Conservation (phyloP, 2,113 vertebrate genomes). For the Poeciliopsis retropinna region DNA sequence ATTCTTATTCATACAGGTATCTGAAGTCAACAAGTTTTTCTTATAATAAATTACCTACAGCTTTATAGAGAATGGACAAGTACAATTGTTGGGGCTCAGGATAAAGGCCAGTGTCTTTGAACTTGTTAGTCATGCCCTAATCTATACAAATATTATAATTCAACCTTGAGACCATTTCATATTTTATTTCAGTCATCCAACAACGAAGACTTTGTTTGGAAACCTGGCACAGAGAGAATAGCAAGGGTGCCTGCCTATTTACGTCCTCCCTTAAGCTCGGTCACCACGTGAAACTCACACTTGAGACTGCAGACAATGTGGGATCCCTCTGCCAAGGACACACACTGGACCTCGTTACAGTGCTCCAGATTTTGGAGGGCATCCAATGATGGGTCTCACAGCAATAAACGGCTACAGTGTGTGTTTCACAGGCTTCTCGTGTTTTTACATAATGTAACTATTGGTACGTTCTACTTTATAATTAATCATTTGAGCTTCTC, state of each 20-base stretch:
- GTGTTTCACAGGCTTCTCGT: conserved; percentile 48
- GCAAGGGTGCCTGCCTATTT: conserved; percentile 68
- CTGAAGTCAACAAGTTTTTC: neutral
- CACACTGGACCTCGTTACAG: conserved; percentile 54
- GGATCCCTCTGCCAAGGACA: conserved; percentile 59
- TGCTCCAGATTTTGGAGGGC: conserved; percentile 37
- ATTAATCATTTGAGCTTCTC: neutral
- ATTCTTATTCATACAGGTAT: too few species aligned
- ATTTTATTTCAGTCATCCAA: conserved; percentile 44
- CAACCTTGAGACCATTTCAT: conserved; percentile 31
- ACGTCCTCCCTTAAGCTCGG: conserved; percentile 59
- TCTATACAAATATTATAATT: conserved; percentile 20
- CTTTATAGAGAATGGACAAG: conserved; percentile 1
- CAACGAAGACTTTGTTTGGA: conserved; percentile 43
- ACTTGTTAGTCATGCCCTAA: neutral
- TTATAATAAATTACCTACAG: neutral
- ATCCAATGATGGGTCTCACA: conserved; percentile 44
- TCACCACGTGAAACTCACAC: conserved; percentile 65
- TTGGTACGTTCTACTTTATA: neutral
- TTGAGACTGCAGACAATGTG: conserved; percentile 72
- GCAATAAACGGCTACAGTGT: conserved; percentile 48
- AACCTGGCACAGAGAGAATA: conserved; percentile 50
- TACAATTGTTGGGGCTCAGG: neutral
- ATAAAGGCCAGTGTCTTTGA: neutral
- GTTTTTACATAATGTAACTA: conserved; percentile 28